A percentile compares a stretch with the other conserved stretches of the same genome.
These are phyloP conservation scores for Caiman crocodilus DNA, from an alignment of 2,797 vertebrate species.

Conservation along the genomic window DNA sequence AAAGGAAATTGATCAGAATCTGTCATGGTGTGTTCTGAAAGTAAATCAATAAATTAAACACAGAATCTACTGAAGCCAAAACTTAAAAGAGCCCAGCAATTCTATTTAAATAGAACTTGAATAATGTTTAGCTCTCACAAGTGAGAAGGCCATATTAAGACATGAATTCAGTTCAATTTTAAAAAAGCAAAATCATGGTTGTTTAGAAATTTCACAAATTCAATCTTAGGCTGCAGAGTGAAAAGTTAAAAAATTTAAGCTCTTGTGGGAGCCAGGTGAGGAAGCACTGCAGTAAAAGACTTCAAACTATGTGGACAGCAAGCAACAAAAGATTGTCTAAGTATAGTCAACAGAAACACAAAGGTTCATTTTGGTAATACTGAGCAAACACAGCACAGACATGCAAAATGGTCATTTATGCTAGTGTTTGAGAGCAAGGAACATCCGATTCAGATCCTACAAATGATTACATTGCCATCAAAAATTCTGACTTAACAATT, in stretches of 20 bases:
- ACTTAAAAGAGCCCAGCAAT: neutral
- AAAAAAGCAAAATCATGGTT: neutral
- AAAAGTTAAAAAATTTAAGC: neutral
- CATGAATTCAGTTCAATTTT: neutral
- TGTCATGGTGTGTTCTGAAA: neutral
- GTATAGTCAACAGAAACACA: neutral
- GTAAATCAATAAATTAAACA: neutral
- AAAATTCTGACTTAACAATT: neutral
- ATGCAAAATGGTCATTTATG: neutral
- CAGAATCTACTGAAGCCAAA: neutral
- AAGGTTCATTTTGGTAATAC: neutral
- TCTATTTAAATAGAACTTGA: neutral
- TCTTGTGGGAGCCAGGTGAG: neutral
- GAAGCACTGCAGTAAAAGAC: neutral
- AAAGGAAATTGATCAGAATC: neutral
- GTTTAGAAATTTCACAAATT: neutral
- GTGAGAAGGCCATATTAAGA: too few relatives aligned
- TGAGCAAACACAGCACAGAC: accelerated
- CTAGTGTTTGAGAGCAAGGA: neutral
- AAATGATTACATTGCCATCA: accelerated
- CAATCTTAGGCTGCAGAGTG: neutral
- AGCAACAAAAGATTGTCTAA: neutral
- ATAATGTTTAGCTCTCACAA: neutral
- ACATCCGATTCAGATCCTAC: neutral
- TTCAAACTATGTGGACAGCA: neutral